Percentiles rank a stretch among this genome's conserved stretches.
These are phyloP conservation scores for Grantiella picta DNA, from an alignment of 2,113 vertebrate species.

Conservation along the genomic window DNA sequence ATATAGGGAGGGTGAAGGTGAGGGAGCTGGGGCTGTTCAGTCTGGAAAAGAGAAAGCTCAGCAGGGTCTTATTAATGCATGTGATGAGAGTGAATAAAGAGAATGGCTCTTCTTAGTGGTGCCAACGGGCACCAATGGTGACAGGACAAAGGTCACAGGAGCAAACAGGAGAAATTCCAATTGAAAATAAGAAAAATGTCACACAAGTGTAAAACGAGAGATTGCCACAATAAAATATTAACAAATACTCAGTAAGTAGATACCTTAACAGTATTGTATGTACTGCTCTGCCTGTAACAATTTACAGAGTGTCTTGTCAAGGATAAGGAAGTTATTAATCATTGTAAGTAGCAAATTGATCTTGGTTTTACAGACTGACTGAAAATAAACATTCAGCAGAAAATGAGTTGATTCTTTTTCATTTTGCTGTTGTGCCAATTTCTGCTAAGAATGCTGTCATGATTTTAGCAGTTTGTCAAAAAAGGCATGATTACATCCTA, in stretches of 20 bases:
- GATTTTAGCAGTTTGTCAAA: slow-evolving; percentile 55
- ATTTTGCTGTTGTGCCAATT: slow-evolving; percentile 52
- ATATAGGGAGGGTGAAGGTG: accelerated
- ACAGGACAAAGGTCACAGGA: not conserved
- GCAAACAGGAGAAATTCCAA: not conserved
- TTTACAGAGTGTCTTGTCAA: slow-evolving; percentile 65
- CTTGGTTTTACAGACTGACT: slow-evolving; percentile 51
- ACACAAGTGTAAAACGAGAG: not conserved
- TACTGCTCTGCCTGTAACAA: slow-evolving; percentile 37
- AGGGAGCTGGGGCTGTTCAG: not conserved
- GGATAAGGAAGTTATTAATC: slow-evolving; percentile 63
- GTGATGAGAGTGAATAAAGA: not conserved
- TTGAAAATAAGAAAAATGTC: not conserved
- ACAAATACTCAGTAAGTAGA: not conserved
- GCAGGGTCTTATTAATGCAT: accelerated
- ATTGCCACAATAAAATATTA: slow-evolving; percentile 37
- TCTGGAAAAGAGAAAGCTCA: not conserved
- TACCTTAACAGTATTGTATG: not conserved
- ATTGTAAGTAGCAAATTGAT: slow-evolving; percentile 57
- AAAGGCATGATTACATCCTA: not conserved
- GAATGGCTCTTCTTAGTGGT: not conserved
- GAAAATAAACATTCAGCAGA: slow-evolving; percentile 46
- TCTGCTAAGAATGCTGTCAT: slow-evolving; percentile 2
- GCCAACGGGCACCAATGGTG: not conserved
- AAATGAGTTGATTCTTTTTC: slow-evolving; percentile 43